Base-by-base conservation (phyloP, 2,113 vertebrate genomes). In the Numenius arquata region DNA sequence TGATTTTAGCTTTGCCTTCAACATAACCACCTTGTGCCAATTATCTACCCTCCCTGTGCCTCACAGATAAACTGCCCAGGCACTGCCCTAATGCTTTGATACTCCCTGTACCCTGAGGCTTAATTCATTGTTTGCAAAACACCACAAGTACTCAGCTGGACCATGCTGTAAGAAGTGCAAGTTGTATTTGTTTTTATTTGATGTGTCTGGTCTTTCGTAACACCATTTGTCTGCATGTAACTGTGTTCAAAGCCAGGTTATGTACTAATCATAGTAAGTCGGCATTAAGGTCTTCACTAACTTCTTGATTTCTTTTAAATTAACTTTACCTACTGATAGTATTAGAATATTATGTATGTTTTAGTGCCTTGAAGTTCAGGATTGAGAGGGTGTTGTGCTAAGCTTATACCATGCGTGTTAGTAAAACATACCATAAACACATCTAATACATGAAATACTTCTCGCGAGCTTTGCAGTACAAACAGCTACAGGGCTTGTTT, bases 71-170 rank as follows among this genome's bases (percentile, higher is more conserved):
- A 96, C 96, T 96, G 93, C 87, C 91, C 85, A 41, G 81, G 89
- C 95, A 79, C 81, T 95, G 89, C 96, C 91, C 91, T 93, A 66
- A 8, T 83, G 95, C 96, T 97, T 96, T 97, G 95, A 96, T 96
- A 97, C 96, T 96, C 93, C 95, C 93, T 96, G 67, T 93, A 58
- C 91, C 95, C 93, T 22, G 41, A 88, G 82, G 95, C 95, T 91
- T 91, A 91, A 91, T 94, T 96, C 81, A 90, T 97, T 96, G 95
- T 96, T 96, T 97, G 95, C 95, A 96, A 97, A 96, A 90, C 95
- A 95, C 87, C 91, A 62, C 95, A 95, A 96, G 50, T 88, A 36
- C 90, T 94, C 91, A 95, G 93, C 95, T 95, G 90, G 93, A 93
- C 6, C 5, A 85, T 90, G 74, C 96, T 96, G 93, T 70, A 76